Conservation (phyloP, 2,797 vertebrate genomes). For the Xenops minutus region DNA sequence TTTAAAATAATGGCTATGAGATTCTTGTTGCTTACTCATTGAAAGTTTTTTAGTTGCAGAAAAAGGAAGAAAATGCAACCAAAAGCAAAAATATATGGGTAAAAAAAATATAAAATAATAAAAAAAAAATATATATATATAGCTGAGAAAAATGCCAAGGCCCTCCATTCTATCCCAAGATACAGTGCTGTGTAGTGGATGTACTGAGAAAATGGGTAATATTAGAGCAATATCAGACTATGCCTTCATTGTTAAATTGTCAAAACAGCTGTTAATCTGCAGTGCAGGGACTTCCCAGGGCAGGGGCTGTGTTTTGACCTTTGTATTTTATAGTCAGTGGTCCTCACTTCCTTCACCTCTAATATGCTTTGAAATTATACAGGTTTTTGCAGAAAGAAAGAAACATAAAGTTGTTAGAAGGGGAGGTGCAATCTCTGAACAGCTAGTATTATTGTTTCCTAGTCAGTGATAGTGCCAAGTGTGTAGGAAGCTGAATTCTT, state of each 20-base stretch:
- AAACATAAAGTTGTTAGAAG: background rate
- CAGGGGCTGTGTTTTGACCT: background rate
- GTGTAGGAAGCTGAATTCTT: slow-evolving; percentile 19
- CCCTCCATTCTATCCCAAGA: background rate
- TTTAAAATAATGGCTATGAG: background rate
- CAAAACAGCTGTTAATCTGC: background rate
- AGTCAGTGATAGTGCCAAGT: background rate
- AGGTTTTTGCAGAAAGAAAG: background rate
- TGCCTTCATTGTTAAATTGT: background rate
- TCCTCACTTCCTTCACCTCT: background rate
- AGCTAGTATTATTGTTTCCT: background rate
- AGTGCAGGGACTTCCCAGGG: background rate
- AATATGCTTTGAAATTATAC: background rate
- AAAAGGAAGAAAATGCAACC: background rate
- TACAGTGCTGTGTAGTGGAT: background rate
- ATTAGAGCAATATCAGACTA: background rate
- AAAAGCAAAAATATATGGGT: background rate
- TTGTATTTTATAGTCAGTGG: background rate
- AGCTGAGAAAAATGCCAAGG: background rate
- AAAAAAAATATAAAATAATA: no score
- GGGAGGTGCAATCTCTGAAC: background rate
- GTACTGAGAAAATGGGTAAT: background rate
- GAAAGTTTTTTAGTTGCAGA: background rate
- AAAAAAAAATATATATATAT: background rate
- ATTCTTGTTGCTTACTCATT: background rate